Conservation (phyloP, 2,888 invertebrate genomes). For the Hydraecia micacea region DNA sequence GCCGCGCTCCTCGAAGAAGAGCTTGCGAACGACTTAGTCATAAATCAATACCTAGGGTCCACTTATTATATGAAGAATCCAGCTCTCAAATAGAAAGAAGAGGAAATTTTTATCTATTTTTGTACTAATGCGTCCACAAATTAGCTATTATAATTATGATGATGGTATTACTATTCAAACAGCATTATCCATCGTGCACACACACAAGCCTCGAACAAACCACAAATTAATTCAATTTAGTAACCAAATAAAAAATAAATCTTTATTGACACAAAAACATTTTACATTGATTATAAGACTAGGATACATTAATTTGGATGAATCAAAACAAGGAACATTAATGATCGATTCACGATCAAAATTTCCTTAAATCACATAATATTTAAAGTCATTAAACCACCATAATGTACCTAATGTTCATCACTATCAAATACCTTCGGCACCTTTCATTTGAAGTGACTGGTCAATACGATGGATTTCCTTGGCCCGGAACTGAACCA, state of each 20-base stretch:
- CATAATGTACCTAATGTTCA: neutral
- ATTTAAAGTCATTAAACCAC: neutral
- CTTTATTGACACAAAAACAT: neutral
- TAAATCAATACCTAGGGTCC: neutral
- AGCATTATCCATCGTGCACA: neutral
- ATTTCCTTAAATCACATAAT: neutral
- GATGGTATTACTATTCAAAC: neutral
- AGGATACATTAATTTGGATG: neutral
- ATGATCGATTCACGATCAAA: neutral
- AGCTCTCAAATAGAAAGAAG: neutral
- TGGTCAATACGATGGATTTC: constrained; percentile 65
- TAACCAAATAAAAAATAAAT: neutral
- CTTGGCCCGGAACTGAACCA: constrained; percentile 77
- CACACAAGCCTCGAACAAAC: neutral
- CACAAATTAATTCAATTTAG: neutral
- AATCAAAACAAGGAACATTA: neutral
- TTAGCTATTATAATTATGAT: neutral
- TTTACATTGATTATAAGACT: neutral
- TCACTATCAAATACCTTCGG: constrained; percentile 20
- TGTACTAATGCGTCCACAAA: neutral
- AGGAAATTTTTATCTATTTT: neutral
- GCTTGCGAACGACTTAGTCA: neutral
- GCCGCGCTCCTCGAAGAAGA: neutral
- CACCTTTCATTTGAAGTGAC: constrained; percentile 3
- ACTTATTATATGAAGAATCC: neutral